Evolutionary conservation across 1,140 invertebrate species (phyloP).

Genomic region (Eriosoma lanigerum): DNA sequence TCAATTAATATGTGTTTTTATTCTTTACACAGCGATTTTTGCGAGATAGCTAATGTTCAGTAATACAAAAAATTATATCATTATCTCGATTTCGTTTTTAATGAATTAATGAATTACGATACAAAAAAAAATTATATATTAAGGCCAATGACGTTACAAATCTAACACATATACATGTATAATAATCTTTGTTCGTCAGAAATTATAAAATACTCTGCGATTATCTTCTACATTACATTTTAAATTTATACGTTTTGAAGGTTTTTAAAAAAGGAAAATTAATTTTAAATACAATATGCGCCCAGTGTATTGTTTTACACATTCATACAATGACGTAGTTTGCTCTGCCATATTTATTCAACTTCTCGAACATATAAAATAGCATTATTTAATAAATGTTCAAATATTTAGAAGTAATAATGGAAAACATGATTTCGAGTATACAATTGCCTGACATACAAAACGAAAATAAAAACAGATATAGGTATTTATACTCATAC

Average conservation of each 20-base stretch:
- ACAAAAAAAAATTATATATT: neutral
- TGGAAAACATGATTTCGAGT: too few relatives aligned
- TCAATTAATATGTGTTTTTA: neutral
- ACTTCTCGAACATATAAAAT: too few relatives aligned
- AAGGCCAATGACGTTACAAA: constrained; percentile 21
- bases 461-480: too few relatives aligned
- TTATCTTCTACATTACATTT: neutral
- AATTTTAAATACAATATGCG: too few relatives aligned
- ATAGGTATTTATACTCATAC: too few relatives aligned
- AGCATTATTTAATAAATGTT: too few relatives aligned
- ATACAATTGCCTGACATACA: too few relatives aligned
- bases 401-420: too few relatives aligned
- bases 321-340: too few relatives aligned
- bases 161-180: neutral
- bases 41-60: neutral
- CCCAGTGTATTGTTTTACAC: too few relatives aligned
- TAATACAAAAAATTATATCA: neutral
- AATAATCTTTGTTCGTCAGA: neutral
- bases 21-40: neutral
- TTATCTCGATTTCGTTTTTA: neutral
- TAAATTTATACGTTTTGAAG: neutral
- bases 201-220: too few relatives aligned
- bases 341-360: too few relatives aligned
- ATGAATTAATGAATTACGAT: neutral
- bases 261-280: neutral